phyloP scores from a whole-genome alignment of 2,888 invertebrate species.

The Cheilosia soror region DNA sequence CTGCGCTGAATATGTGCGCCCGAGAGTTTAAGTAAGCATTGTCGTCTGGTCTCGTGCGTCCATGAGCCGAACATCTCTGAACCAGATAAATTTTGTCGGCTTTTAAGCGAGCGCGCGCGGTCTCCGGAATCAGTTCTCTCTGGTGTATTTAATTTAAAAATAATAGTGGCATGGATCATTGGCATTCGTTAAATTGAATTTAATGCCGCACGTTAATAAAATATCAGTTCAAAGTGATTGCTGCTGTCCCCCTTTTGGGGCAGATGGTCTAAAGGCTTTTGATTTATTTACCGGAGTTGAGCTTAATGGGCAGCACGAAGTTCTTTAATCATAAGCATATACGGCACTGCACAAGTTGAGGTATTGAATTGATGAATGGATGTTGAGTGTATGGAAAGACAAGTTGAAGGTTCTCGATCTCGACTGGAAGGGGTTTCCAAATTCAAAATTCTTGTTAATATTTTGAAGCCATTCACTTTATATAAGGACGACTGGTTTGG shows the following conservation, averaged over 20 bases:
- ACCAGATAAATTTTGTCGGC: constrained; percentile 64
- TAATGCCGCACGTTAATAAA: constrained; percentile 73
- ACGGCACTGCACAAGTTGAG: constrained; percentile 13
- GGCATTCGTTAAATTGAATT: constrained; percentile 72
- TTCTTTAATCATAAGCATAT: constrained; percentile 53
- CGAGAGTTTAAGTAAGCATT: constrained; percentile 40
- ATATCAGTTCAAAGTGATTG: constrained; percentile 70
- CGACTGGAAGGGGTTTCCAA: constrained; percentile 10
- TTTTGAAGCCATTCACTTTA: too few relatives aligned
- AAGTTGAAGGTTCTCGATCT: constrained; percentile 50
- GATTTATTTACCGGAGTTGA: constrained; percentile 56
- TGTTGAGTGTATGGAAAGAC: constrained; percentile 25
- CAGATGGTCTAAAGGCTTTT: constrained; percentile 38
- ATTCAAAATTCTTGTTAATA: too few relatives aligned
- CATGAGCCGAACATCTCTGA: constrained; percentile 42
- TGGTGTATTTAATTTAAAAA: constrained; percentile 69
- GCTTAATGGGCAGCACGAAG: constrained; percentile 69
- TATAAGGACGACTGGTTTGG: too few relatives aligned
- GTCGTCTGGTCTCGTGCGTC: constrained; percentile 70
- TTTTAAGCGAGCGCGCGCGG: constrained; percentile 28
- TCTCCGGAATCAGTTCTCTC: constrained; percentile 21
- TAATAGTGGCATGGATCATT: constrained; percentile 65
- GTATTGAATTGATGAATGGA: constrained; percentile 63
- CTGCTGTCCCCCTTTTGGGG: constrained; percentile 54
- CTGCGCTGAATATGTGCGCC: constrained; percentile 48